phyloP scores from a whole-genome alignment of 2,113 vertebrate species.

The Halcyon malimbica region DNA sequence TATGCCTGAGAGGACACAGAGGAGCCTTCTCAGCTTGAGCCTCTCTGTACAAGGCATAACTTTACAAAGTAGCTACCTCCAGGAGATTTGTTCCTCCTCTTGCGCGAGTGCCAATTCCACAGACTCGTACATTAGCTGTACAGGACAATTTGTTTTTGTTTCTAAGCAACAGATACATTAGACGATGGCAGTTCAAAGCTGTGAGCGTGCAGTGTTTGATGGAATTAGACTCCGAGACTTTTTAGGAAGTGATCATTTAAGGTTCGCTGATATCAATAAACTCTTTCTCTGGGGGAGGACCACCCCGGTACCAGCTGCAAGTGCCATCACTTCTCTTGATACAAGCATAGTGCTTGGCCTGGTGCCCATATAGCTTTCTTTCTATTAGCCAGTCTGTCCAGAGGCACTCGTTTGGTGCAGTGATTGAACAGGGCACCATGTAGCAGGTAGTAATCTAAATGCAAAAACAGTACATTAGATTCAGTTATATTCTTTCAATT shows the following conservation, averaged over 20 bases:
- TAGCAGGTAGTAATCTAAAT: slow-evolving; percentile 89
- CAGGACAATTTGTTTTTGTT: background rate
- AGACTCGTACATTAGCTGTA: background rate
- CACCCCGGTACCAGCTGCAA: slow-evolving; percentile 89
- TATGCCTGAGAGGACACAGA: slow-evolving; percentile 7
- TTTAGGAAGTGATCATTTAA: slow-evolving; percentile 56
- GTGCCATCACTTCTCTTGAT: slow-evolving; percentile 83
- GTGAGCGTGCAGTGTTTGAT: background rate
- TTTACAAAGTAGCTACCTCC: background rate
- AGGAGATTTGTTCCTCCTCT: slow-evolving; percentile 21
- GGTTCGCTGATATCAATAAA: slow-evolving; percentile 87
- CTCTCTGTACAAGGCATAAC: background rate
- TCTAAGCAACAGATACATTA: slow-evolving; percentile 20
- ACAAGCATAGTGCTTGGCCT: slow-evolving; percentile 88
- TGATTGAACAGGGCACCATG: slow-evolving; percentile 80
- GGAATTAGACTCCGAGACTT: background rate
- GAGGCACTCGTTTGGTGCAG: slow-evolving; percentile 85
- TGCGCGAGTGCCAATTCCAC: background rate
- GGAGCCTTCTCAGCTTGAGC: background rate
- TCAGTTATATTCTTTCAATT: background rate
- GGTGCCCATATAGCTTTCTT: slow-evolving; percentile 81
- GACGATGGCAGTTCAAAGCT: background rate
- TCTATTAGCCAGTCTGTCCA: slow-evolving; percentile 92
- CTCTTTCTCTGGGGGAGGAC: slow-evolving; percentile 83
- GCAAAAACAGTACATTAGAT: background rate